Evolutionary conservation across 2,797 vertebrate genomes (phyloP).

Genomic region (Oophaga sylvatica): DNA sequence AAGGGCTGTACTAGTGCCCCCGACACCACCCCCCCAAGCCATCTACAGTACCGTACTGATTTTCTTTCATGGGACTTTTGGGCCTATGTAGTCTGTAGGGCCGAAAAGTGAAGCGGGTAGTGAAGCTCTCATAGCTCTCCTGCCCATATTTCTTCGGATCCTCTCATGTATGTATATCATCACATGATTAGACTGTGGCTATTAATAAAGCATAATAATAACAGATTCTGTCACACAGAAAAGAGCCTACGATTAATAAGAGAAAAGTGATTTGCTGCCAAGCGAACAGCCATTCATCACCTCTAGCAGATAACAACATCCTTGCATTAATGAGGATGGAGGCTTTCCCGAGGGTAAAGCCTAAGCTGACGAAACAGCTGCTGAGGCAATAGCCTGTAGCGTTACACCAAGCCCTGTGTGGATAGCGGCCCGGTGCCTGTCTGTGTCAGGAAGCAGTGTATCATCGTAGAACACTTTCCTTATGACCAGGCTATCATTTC

Average conservation of each 20-base stretch:
- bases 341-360: slow-evolving; percentile 24
- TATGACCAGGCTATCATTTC: no score
- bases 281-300: background rate
- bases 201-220: slow-evolving; percentile 1
- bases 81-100: background rate
- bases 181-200: background rate
- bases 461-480: no score
- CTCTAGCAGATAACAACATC: slow-evolving; percentile 18
- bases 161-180: background rate
- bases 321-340: slow-evolving; percentile 49
- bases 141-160: background rate
- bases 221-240: background rate
- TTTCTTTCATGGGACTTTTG: no score
- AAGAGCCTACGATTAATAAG: slow-evolving; percentile 24
- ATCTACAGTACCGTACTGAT: no score
- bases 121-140: background rate
- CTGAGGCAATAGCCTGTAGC: slow-evolving; percentile 56
- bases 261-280: slow-evolving; percentile 42
- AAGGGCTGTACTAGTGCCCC: no score
- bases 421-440: background rate
- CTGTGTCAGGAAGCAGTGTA: background rate
- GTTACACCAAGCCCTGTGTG: slow-evolving; percentile 46
- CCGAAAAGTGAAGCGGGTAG: background rate
- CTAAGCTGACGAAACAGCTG: slow-evolving; percentile 51
- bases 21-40: no score